Conservation (phyloP, 2,797 vertebrate species). For the Pelodytes ibericus region DNA sequence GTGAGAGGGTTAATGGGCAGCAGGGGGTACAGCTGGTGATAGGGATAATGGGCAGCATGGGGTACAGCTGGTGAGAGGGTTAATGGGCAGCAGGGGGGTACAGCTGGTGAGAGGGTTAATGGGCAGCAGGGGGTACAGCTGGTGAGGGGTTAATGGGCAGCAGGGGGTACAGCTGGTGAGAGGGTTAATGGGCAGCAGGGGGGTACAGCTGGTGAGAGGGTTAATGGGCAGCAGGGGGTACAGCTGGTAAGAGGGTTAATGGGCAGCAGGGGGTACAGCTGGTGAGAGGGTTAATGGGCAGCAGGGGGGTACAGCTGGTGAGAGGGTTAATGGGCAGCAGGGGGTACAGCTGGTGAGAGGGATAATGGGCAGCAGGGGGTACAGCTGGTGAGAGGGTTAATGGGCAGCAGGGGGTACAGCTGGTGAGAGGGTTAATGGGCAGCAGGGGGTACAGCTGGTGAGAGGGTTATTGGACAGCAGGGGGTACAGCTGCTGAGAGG, state of each 20-base stretch:
- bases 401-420: background rate
- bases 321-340: no score
- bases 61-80: background rate
- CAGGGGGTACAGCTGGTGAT: background rate
- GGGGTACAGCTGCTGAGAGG: no score
- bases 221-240: background rate
- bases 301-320: no score
- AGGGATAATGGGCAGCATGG: background rate
- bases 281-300: background rate
- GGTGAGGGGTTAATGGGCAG: background rate
- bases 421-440: background rate
- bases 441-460: background rate
- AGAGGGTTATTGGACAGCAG: background rate
- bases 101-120: background rate
- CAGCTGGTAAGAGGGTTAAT: background rate
- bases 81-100: background rate
- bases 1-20: background rate
- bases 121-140: background rate
- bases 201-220: background rate
- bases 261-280: background rate
- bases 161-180: background rate
- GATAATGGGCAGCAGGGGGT: background rate
- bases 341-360: no score
- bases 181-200: background rate
- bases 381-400: background rate